Evolutionary conservation across 2,797 vertebrate genomes (phyloP).

Genomic region (Perodicticus potto): DNA sequence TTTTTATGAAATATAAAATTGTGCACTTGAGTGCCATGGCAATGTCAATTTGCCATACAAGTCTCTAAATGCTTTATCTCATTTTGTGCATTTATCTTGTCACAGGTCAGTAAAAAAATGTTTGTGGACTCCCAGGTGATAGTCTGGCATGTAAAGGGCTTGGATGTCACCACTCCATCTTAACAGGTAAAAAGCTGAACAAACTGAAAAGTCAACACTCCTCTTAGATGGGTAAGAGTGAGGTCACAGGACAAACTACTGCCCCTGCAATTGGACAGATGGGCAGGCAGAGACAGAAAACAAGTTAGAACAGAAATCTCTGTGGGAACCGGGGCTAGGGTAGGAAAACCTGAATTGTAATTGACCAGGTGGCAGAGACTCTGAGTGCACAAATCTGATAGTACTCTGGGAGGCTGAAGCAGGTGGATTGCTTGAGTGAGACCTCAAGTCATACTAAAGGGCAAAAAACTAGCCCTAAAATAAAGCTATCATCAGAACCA

Average conservation of each 20-base stretch:
- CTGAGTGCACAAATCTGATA: neutral
- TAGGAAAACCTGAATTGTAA: neutral
- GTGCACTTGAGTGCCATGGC: neutral
- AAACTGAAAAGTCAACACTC: neutral
- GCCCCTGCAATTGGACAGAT: neutral
- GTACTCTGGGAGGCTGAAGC: too few species aligned
- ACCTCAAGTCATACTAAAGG: neutral
- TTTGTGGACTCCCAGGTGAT: neutral
- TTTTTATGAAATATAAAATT: neutral
- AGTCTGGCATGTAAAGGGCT: neutral
- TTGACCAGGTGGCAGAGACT: neutral
- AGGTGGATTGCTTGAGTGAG: too few species aligned
- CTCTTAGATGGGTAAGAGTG: too few species aligned
- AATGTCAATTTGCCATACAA: neutral
- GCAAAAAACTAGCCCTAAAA: slow-evolving; percentile 20
- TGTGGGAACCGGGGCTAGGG: fast-evolving
- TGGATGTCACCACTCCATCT: neutral
- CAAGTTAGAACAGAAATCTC: neutral
- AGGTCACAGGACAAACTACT: neutral
- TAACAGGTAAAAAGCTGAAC: neutral
- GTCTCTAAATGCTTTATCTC: neutral
- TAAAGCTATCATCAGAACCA: neutral
- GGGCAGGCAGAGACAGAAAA: neutral
- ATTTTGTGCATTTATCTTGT: neutral
- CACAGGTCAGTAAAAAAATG: neutral